Evolutionary conservation across 2,888 invertebrate species (phyloP), one percentile per base, ranked within the genome.

Genomic region (Tortricodes alternella): DNA sequence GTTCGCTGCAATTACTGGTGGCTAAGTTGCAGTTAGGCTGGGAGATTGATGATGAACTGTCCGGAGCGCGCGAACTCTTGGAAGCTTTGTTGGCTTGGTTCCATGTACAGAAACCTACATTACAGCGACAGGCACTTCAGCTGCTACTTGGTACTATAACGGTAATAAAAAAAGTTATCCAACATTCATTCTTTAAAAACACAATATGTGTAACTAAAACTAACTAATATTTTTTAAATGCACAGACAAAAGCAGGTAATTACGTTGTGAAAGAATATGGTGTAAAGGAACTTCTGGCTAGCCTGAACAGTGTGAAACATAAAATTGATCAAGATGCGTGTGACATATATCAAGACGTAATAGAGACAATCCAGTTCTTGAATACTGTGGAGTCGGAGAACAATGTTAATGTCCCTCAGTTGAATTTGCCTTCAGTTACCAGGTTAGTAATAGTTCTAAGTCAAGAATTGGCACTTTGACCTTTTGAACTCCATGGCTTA

Each of bases 21-120:
- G 92, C 93, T 0, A 95, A 95, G 74, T 79, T 94, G n/a, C 91
- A 92, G 55, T 81, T 92, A 61, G 94, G 94, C 15, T 92, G 93
- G 82, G 81, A 90, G 50, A 84, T 93, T 46, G 92, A 93, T 52
- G 93, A 93, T 69, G 93, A 93, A 67, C 73, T 93, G 48, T 87
- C 91, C 13, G 83, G 91, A 35, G 92, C 92, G 29, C 91, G 92
- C 59, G 92, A 93, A 67, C 79, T 94, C 13, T 71, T 94, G 16
- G 81, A 89, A 46, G 91, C 92, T 59, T 77, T 94, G 19, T 79
- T 94, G 41, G 85, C 92, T 46, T 95, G 94, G 94, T 94, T 94
- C 73, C 74, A 92, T 43, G 90, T 86, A 52, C 85, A 92, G 32
- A 78, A 87, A 41, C 85, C 91, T 29, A 80, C 91, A 0, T 78